Conservation (phyloP, 1,140 invertebrate species). For the Choristoneura fumiferana region DNA sequence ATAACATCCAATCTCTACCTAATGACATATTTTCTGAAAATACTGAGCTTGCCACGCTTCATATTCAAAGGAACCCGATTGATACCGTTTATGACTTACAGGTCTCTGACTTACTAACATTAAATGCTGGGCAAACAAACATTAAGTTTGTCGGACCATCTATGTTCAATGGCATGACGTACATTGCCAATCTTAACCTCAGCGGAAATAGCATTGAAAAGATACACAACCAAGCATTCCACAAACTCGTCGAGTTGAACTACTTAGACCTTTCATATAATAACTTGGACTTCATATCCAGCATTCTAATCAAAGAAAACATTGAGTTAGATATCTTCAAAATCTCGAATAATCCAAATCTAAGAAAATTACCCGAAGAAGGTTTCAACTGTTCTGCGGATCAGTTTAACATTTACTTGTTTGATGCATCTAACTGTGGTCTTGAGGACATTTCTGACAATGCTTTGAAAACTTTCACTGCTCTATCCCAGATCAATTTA, state of each 20-base stretch:
- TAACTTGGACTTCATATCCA: slow-evolving; percentile 80
- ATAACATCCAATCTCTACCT: slow-evolving; percentile 79
- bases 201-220: slow-evolving; percentile 82
- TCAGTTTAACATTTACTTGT: slow-evolving; percentile 81
- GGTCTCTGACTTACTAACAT: slow-evolving; percentile 78
- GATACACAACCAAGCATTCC: slow-evolving; percentile 84
- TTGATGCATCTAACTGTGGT: slow-evolving; percentile 85
- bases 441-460: slow-evolving; percentile 80
- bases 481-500: slow-evolving; percentile 81
- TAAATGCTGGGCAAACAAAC: slow-evolving; percentile 82
- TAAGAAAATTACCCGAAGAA: slow-evolving; percentile 80
- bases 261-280: slow-evolving; percentile 85
- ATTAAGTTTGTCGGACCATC: slow-evolving; percentile 81
- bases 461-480: slow-evolving; percentile 83
- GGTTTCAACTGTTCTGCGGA: slow-evolving; percentile 79
- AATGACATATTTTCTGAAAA: slow-evolving; percentile 80
- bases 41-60: slow-evolving; percentile 80
- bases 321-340: slow-evolving; percentile 82
- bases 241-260: slow-evolving; percentile 79
- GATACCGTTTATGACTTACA: slow-evolving; percentile 74
- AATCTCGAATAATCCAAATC: slow-evolving; percentile 82
- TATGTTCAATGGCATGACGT: slow-evolving; percentile 81
- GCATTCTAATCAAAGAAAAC: slow-evolving; percentile 83
- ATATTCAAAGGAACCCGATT: slow-evolving; percentile 80
- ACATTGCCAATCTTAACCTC: slow-evolving; percentile 81